These are phyloP conservation scores for Saxidomus purpurata DNA, from an alignment of 1,140 invertebrate genomes.

Conservation along the genomic window DNA sequence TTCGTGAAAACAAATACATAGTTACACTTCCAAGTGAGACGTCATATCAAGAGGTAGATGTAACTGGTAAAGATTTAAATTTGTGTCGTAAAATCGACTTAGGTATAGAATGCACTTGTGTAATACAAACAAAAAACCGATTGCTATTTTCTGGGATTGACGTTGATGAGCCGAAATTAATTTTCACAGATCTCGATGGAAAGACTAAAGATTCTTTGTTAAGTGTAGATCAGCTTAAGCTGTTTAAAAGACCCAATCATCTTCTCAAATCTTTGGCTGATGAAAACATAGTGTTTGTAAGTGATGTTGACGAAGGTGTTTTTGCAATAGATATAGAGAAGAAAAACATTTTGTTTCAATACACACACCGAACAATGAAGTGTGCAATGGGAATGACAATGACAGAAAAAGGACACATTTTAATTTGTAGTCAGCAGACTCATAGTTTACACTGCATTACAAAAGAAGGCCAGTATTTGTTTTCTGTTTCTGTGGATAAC, in stretches of 20 bases:
- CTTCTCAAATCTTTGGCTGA: not conserved
- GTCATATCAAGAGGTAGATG: not conserved
- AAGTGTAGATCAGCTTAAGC: not conserved
- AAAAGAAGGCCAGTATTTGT: not conserved
- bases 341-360: not conserved
- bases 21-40: not conserved
- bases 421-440: not conserved
- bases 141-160: not conserved
- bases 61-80: not conserved
- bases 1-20: not conserved
- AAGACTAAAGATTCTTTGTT: not conserved
- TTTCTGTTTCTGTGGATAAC: not conserved
- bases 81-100: not conserved
- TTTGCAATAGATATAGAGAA: not conserved
- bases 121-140: not conserved
- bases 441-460: not conserved
- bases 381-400: not conserved
- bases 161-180: not conserved
- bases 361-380: not conserved
- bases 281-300: not conserved
- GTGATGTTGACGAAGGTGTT: not conserved
- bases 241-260: not conserved
- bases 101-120: not conserved
- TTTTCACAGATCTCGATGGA: not conserved
- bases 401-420: not conserved